These are phyloP conservation scores for human (Homo sapiens) DNA, from an alignment of 2,113 vertebrate species.

Conservation along the genomic window GRCh38 chr1:50197501-50198000, in stretches of 20 bases:
- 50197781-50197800: constrained; percentile 67
- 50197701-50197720: constrained; percentile 88
- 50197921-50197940: constrained; percentile 70
- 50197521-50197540: constrained; percentile 89
- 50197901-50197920: constrained; percentile 53
- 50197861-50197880: constrained; percentile 72
- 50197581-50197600: constrained; percentile 91
- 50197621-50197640: constrained; percentile 90
- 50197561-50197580: constrained; percentile 86
- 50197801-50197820: constrained; percentile 58
- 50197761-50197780: constrained; percentile 43
- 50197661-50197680: constrained; percentile 85
- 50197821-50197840: constrained; percentile 63
- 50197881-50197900: constrained; percentile 52
- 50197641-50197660: constrained; percentile 81
- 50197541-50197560: constrained; percentile 88
- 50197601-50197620: constrained; percentile 89
- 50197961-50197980: background rate
- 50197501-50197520: constrained; percentile 96
- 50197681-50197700: constrained; percentile 88
- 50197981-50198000: constrained; percentile 1
- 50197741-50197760: constrained; percentile 23
- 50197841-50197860: constrained; percentile 66
- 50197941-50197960: constrained; percentile 48
- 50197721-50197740: constrained; percentile 73